phyloP scores from a whole-genome alignment of 2,797 vertebrate genomes.

The Sorex maritimensis region DNA sequence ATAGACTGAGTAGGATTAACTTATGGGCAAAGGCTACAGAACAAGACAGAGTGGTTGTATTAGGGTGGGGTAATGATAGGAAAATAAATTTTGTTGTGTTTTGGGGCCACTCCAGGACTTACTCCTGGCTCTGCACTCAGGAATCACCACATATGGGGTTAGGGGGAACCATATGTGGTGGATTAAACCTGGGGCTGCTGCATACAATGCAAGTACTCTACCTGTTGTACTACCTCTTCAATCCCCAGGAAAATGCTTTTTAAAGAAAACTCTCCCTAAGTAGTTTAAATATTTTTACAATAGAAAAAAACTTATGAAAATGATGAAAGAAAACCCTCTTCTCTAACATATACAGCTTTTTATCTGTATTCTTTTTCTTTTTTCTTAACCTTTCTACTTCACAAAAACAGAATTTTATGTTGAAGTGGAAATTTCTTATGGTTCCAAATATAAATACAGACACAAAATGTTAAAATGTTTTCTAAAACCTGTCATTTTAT shows the following conservation, averaged over 20 bases:
- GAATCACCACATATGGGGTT: no score
- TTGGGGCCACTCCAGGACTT: no score
- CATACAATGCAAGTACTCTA: no score
- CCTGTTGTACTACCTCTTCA: no score
- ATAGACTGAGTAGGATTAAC: neutral
- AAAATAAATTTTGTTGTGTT: no score
- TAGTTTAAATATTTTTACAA: constrained; percentile 15
- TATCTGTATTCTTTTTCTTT: neutral
- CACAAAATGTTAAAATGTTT: constrained; percentile 7
- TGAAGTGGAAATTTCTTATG: neutral
- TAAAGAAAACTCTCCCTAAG: neutral
- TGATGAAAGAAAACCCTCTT: constrained; percentile 21
- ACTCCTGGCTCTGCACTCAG: no score
- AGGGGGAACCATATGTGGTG: no score
- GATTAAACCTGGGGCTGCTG: no score
- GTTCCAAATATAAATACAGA: constrained; percentile 14
- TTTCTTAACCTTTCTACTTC: neutral
- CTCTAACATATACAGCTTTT: neutral
- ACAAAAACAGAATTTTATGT: constrained; percentile 36
- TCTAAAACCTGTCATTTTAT: neutral
- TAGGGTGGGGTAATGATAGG: neutral
- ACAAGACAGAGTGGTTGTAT: neutral
- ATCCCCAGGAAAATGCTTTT: neutral
- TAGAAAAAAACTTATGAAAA: constrained; percentile 49
- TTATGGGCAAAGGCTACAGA: neutral